Base-by-base conservation (phyloP, 1,140 invertebrate genomes). In the Anastrepha obliqua region DNA sequence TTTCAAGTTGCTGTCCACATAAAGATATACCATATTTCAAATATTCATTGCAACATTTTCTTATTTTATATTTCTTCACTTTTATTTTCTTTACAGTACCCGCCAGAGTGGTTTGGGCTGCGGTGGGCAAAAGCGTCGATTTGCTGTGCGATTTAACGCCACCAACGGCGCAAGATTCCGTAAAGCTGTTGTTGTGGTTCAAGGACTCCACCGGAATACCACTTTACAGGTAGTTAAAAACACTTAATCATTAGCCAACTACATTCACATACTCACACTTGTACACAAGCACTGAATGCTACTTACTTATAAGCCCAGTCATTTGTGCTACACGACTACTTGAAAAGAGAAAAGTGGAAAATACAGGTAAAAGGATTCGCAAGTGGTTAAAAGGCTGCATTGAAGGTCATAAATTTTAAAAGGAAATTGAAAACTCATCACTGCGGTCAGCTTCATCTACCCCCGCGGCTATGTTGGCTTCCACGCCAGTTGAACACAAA, bases 161-260 rank as follows among this genome's bases (percentile, higher is more conserved):
- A 4, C 95, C 96, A 7, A 93, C 94, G 58, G 93, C 95, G 3
- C 95, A 95, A 88, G 97, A 97, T 90, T 95, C 95, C 42, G 96
- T 98, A 81, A 96, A 95, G 90, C 95, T 97, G 95, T 95, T 97
- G 89, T 95, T 98, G 87, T 98, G 97, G 97, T 97, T 97, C 93
- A 97, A 97, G 93, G 97, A 97, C 91, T 95, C 95, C 47, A 95
- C 95, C 59, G 96, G 96, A 51, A 97, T 97, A 94, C 97, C 97
- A 17, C 94, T 97, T 59, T 98, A 98, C 93, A 97, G 96, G 97
- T 97, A 94, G 95, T 94, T 93, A 11, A 81, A 81, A 86, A 17
- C 58, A 86, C 44, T 86, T 58, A 85, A 86, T 81, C 47, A 81
- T 81, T 81, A 55, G 44, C 44, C 44, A 17, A 67, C 60, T 20